These are phyloP conservation scores for Campylorhamphus procurvoides DNA, from an alignment of 2,113 vertebrate species.

Conservation along the genomic window DNA sequence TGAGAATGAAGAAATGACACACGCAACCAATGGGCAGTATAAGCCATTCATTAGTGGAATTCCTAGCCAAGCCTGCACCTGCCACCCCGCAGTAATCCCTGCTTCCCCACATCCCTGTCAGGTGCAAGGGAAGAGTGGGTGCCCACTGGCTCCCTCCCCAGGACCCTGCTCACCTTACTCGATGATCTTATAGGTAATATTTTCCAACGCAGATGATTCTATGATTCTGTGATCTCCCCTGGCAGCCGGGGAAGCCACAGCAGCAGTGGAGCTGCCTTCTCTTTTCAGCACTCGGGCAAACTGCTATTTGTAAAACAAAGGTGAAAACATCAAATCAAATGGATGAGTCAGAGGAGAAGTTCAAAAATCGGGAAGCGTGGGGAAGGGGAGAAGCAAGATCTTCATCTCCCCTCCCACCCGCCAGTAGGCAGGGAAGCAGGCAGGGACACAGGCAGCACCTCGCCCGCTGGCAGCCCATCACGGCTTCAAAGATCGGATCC, in stretches of 20 bases:
- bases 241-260: neutral
- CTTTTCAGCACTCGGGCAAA: neutral
- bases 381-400: neutral
- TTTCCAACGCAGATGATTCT: neutral
- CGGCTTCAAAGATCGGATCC: slow-evolving; percentile 49
- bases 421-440: neutral
- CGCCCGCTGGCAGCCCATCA: slow-evolving; percentile 9
- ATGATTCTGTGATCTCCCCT: neutral
- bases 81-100: neutral
- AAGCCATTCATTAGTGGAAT: neutral
- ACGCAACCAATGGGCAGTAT: neutral
- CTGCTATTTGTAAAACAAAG: slow-evolving; percentile 27
- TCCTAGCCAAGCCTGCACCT: neutral
- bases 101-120: neutral
- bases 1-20: neutral
- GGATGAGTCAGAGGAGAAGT: slow-evolving; percentile 63
- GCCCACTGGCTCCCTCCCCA: neutral
- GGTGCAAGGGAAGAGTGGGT: neutral
- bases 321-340: slow-evolving; percentile 18
- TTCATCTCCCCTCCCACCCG: slow-evolving; percentile 32
- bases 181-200: neutral
- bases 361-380: neutral
- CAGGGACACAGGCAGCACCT: neutral
- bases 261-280: neutral
- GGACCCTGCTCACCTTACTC: slow-evolving; percentile 12